These are phyloP conservation scores for Parnassius mnemosyne DNA, from an alignment of 2,888 invertebrate species.

Conservation along the genomic window DNA sequence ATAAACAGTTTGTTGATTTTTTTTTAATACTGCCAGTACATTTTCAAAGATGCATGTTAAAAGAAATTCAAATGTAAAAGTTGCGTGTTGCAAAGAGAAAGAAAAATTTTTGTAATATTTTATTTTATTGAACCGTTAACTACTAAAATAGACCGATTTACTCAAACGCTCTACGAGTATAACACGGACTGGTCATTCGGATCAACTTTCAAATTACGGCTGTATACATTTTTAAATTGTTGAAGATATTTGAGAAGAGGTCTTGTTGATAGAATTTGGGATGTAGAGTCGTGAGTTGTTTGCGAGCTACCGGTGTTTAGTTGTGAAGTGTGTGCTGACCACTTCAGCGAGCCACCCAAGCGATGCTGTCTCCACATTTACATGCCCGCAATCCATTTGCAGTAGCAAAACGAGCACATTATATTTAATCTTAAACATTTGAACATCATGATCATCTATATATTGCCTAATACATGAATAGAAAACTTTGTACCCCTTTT, in stretches of 20 bases:
- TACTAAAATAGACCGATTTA: too few relatives aligned
- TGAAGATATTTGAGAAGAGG: constrained; percentile 38
- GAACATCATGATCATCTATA: not conserved
- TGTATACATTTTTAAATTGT: constrained; percentile 19
- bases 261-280: constrained; percentile 54
- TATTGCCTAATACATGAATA: too few relatives aligned
- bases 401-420: constrained; percentile 35
- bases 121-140: too few relatives aligned
- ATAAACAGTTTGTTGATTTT: too few relatives aligned
- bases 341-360: constrained; percentile 70
- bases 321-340: constrained; percentile 64
- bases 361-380: constrained; percentile 35
- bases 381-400: constrained; percentile 37
- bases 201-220: constrained; percentile 25
- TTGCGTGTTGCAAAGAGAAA: too few relatives aligned
- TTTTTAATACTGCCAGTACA: too few relatives aligned
- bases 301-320: constrained; percentile 73
- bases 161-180: not conserved
- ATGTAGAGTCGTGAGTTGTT: constrained; percentile 63
- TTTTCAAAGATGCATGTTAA: too few relatives aligned
- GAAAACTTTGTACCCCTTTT: too few relatives aligned
- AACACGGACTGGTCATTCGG: constrained; percentile 12
- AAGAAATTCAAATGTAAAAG: too few relatives aligned
- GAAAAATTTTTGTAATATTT: too few relatives aligned
- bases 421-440: not conserved